phyloP scores from a whole-genome alignment of 2,113 vertebrate species.

The Dissostichus mawsoni region DNA sequence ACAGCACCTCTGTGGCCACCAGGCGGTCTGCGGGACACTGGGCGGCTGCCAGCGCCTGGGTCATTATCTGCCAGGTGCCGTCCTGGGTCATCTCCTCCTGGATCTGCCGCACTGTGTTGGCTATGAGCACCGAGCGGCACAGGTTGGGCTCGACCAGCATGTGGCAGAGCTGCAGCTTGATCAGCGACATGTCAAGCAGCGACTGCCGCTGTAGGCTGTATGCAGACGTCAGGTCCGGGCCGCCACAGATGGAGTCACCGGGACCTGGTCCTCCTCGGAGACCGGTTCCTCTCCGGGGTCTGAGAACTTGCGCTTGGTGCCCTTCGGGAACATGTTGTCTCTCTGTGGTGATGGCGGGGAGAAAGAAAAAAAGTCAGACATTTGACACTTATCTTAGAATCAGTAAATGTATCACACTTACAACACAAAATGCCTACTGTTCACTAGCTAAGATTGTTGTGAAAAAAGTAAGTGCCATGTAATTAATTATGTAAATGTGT shows the following conservation, averaged over 20 bases:
- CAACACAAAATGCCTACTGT: slow-evolving; percentile 51
- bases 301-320: slow-evolving; percentile 91
- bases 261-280: slow-evolving; percentile 54
- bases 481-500: slow-evolving; percentile 60
- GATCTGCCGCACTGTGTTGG: slow-evolving; percentile 97
- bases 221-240: slow-evolving; percentile 80
- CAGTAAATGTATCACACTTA: slow-evolving; percentile 55
- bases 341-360: slow-evolving; percentile 76
- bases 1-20: slow-evolving; percentile 94
- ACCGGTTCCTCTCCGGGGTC: slow-evolving; percentile 85
- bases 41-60: slow-evolving; percentile 83
- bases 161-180: slow-evolving; percentile 99
- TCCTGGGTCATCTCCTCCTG: slow-evolving; percentile 98
- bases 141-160: slow-evolving; percentile 97
- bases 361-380: slow-evolving; percentile 54
- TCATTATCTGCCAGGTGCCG: slow-evolving; percentile 90
- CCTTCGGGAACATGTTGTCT: slow-evolving; percentile 92
- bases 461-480: slow-evolving; percentile 52
- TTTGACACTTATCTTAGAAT: not conserved
- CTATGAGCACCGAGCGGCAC: slow-evolving; percentile 97
- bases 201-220: slow-evolving; percentile 96
- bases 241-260: slow-evolving; percentile 49
- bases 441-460: slow-evolving; percentile 48
- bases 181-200: slow-evolving; percentile 96
- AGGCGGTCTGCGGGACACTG: slow-evolving; percentile 90